Evolutionary conservation across 1,140 invertebrate species (phyloP).

Genomic region (Holcopasites calliopsidis): DNA sequence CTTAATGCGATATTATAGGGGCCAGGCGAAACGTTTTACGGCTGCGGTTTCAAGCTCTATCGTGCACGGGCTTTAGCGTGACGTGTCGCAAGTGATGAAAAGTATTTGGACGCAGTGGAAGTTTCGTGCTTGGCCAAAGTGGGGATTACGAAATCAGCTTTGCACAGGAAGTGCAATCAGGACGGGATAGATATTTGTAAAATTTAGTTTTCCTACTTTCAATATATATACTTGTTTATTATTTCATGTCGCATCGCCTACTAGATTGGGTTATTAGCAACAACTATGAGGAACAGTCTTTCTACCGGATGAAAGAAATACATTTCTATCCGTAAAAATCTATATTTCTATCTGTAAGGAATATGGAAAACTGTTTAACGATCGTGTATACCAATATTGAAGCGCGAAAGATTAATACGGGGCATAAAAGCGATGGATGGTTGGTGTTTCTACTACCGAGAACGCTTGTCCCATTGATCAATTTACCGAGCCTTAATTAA

Average conservation of each 20-base stretch:
- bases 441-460: background rate
- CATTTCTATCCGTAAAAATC: too few relatives aligned
- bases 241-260: too few relatives aligned
- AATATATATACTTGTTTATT: too few relatives aligned
- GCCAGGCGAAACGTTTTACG: background rate
- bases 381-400: slow-evolving; percentile 8
- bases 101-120: background rate
- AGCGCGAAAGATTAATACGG: background rate
- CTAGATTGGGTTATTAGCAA: too few relatives aligned
- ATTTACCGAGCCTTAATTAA: background rate
- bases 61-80: too few relatives aligned
- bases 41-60: background rate
- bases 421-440: background rate
- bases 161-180: background rate
- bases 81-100: background rate
- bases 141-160: background rate
- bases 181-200: background rate
- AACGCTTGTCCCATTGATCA: background rate
- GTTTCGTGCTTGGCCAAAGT: too few relatives aligned
- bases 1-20: background rate
- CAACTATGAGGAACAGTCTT: too few relatives aligned
- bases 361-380: slow-evolving; percentile 11
- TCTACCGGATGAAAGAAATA: too few relatives aligned
- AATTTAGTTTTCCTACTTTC: too few relatives aligned
- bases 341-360: too few relatives aligned